Base-by-base conservation (phyloP, 2,113 vertebrate species). In the Hypomesus transpacificus region DNA sequence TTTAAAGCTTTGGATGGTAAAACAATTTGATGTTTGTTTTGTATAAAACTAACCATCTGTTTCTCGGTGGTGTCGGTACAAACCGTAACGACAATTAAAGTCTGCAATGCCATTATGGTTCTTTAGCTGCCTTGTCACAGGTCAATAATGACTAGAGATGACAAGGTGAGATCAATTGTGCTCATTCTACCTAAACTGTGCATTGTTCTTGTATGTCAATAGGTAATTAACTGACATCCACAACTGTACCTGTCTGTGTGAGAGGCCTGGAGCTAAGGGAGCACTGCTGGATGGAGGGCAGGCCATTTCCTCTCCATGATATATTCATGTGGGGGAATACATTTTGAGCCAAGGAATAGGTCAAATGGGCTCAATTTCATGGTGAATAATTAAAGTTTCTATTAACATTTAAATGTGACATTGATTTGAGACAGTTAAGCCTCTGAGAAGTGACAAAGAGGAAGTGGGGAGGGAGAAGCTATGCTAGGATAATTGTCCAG, bases 371-470 rank as follows among this genome's bases (percentile, higher is more conserved):
- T 85, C 84, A 89, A 91, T 83, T 82, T 80, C 75, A 80, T 53
- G 52, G 78, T 92, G 90, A 92, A 91, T 91, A 87, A 91, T 91
- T 90, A 84, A 90, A 79, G 82, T 88, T 89, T 91, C 87, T 87
- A 92, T 92, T 92, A 92, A 90, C 89, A 90, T 92, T 90, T 86
- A 88, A 89, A 91, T 91, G 75, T 91, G 86, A 92, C 90, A 90
- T 90, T 92, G 89, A 91, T 90, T 87, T 87, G 87, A 89, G 89
- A 87, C 74, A 79, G 89, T 75, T 63, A 77, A 62, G 81, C 63
- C 71, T 77, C 78, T 54, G 66, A 71, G 73, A 84, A 84, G 70
- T 80, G 83, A 87, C 74, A 75, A 72, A 71, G 78, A 73, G 61
- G 57, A 76, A 63, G 46, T 71, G 69, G 73, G 14, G 66, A 68